Conservation (phyloP, 2,888 invertebrate genomes). For the Onthophagus sagittarius region DNA sequence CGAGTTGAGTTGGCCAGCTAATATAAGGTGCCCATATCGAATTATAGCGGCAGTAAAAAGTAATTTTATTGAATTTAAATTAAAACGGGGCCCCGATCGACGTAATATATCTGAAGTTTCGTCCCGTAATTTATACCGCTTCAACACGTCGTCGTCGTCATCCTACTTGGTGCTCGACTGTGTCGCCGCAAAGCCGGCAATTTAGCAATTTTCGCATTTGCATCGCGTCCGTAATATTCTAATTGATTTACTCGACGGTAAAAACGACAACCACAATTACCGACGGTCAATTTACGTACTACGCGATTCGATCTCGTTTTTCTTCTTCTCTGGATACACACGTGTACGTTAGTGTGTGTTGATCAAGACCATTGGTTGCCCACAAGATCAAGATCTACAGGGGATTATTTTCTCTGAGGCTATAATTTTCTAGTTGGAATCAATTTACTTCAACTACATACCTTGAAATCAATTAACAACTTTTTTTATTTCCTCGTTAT, state of each 20-base stretch:
- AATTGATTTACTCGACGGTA: neutral
- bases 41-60: conserved; percentile 6
- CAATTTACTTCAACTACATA: too few species aligned
- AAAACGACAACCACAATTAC: neutral
- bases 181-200: conserved; percentile 8
- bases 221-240: neutral
- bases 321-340: too few species aligned
- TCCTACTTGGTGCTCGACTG: neutral
- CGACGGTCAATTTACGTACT: neutral
- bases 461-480: too few species aligned
- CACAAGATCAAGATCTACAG: neutral
- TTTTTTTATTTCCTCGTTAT: too few species aligned
- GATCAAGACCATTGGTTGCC: too few species aligned
- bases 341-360: too few species aligned
- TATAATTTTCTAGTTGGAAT: neutral
- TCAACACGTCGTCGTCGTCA: conserved; percentile 11
- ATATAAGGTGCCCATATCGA: neutral
- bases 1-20: neutral
- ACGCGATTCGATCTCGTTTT: neutral
- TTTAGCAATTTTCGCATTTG: conserved; percentile 16
- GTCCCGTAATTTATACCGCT: conserved; percentile 19
- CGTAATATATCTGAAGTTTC: conserved; percentile 18
- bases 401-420: neutral
- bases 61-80: conserved; percentile 22
- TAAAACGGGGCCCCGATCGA: conserved; percentile 11